Base-by-base conservation (phyloP, 2,888 invertebrate species). In the Caenorhabditis sp. region DNA sequence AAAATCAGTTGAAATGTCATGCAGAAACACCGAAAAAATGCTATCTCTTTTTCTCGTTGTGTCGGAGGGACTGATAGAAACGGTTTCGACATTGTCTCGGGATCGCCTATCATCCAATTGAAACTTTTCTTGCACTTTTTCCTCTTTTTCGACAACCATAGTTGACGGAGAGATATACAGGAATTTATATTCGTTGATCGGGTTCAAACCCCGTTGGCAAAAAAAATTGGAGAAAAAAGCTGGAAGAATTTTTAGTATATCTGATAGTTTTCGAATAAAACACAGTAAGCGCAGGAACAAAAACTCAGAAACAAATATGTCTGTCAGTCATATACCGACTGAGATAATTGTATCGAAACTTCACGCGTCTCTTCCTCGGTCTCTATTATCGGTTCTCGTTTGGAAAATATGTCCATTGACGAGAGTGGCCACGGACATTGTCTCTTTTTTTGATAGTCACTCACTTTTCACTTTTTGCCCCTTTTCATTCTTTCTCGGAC, bases 361-460 rank as follows among this genome's bases (percentile, higher is more conserved):
- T 76, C 67, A 74, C 65, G 65, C 58, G 26, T 67, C 60, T 61
- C 76, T 53, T 67, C 62, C 20, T 56, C 37, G 26, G 53, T 51
- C 62, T 62, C 67, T 76, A 76, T 67, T 76, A 76, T 76, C 67
- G 76, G 76, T 76, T 76, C 76, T 67, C 61, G 67, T 78, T 78
- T 61, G 47, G 53, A 65, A 78, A 70, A 78, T 56, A 78, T 69
- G 50, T 72, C 55, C 44, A 71, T 28, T 24, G 53, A 28, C 72
- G 53, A 58, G 61, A 56, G 74, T 72, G 55, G 56, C 24, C 15
- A 44, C 55, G 62, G 60, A 55, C 61, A 65, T 50, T 67, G 65
- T 67, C 51, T 62, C 62, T 32, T 9, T 68, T 76, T 65, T 53
- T 61, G 62, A 77, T 68, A 77, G 69, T 55, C 61, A 50, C 64